Percentiles rank a stretch among this genome's conserved stretches.
phyloP scores from a whole-genome alignment of 2,888 invertebrate genomes.

The Spicauda simplicius region DNA sequence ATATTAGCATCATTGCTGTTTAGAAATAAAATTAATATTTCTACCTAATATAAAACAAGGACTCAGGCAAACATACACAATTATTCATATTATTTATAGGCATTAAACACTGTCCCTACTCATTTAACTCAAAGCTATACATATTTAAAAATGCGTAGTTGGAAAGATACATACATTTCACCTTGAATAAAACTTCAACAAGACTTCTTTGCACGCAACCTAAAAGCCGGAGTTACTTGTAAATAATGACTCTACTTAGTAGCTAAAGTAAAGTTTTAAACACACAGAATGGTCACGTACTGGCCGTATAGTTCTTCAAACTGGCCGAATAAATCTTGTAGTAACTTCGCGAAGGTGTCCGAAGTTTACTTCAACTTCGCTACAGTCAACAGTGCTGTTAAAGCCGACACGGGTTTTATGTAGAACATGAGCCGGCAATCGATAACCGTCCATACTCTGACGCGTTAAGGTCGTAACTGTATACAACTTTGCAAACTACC shows the following conservation, averaged over 20 bases:
- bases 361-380: constrained; percentile 52
- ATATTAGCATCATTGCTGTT: no score
- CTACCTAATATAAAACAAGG: no score
- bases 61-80: no score
- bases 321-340: constrained; percentile 44
- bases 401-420: constrained; percentile 44
- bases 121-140: background rate
- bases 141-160: background rate
- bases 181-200: background rate
- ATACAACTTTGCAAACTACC: constrained; percentile 20
- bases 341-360: constrained; percentile 54
- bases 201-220: background rate
- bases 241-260: background rate
- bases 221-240: background rate
- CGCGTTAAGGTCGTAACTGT: constrained; percentile 8
- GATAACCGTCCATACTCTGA: constrained; percentile 7
- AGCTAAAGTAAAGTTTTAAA: constrained; percentile 1
- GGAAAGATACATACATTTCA: background rate
- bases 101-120: no score
- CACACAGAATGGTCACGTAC: constrained; percentile 9
- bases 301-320: constrained; percentile 20
- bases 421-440: background rate
- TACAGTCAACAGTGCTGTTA: constrained; percentile 58
- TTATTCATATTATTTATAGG: no score
- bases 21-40: no score